Conservation (phyloP, 2,797 vertebrate species). For the Silurus lanzhouensis region DNA sequence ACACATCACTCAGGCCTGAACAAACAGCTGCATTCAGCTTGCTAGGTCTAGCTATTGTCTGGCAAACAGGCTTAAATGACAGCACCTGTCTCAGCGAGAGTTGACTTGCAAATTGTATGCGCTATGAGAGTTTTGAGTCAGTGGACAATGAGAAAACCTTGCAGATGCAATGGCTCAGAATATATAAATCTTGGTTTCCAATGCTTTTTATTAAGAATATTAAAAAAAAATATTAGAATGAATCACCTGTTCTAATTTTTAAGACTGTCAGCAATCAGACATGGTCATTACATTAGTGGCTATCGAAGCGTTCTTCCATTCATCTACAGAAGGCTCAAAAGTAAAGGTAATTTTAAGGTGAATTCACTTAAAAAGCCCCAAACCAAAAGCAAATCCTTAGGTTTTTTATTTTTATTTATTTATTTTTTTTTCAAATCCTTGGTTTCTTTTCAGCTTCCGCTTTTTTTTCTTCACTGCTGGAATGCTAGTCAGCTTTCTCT, state of each 20-base stretch:
- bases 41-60: constrained; percentile 16
- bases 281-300: not conserved
- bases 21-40: constrained; percentile 22
- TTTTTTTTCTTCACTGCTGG: not conserved
- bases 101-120: not conserved
- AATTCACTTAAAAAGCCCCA: not conserved
- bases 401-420: no score
- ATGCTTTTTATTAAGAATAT: not conserved
- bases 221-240: not conserved
- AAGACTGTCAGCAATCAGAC: not conserved
- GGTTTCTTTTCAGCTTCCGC: not conserved
- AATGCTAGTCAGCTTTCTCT: not conserved
- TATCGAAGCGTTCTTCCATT: not conserved
- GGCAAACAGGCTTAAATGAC: constrained; percentile 34
- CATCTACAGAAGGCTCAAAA: not conserved
- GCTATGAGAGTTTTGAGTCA: not conserved
- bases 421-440: not conserved
- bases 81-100: constrained; percentile 19
- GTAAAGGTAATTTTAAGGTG: not conserved
- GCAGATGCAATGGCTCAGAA: not conserved
- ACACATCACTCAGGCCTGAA: constrained; percentile 10
- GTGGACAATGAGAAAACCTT: not conserved
- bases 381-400: not conserved
- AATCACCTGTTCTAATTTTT: not conserved
- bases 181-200: not conserved